Conservation (phyloP, 2,888 invertebrate genomes). For the Acrocera orbiculus region DNA sequence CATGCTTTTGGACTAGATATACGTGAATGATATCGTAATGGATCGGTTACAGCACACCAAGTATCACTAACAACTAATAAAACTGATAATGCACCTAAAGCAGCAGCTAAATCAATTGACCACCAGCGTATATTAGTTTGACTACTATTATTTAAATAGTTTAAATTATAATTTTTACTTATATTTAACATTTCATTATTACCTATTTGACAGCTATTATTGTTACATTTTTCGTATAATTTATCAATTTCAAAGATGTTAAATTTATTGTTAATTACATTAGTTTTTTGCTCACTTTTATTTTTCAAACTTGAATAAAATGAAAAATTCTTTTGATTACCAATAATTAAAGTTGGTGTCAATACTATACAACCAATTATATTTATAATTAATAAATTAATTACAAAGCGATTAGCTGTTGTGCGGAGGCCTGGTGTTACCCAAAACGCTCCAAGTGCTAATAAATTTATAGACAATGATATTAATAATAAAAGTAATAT, state of each 20-base stretch:
- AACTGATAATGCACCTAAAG: conserved; percentile 28
- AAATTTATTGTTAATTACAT: background rate
- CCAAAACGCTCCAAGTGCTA: conserved; percentile 32
- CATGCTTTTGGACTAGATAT: conserved; percentile 31
- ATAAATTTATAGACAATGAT: conserved; percentile 29
- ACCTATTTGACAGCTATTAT: conserved; percentile 20
- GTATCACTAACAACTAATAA: conserved; percentile 35
- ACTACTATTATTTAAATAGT: background rate
- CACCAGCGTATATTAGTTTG: conserved; percentile 18
- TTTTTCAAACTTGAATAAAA: background rate
- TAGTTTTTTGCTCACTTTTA: background rate
- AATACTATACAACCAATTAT: conserved; percentile 28
- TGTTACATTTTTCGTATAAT: conserved; percentile 21
- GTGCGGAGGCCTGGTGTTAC: conserved; percentile 31
- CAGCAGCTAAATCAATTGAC: conserved; percentile 29
- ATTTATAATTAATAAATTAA: conserved; percentile 30
- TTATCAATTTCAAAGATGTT: conserved; percentile 7
- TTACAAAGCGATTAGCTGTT: conserved; percentile 32
- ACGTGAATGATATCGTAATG: conserved; percentile 38
- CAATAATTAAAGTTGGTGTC: conserved; percentile 26
- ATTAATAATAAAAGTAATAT: conserved; percentile 30
- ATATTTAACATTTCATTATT: conserved; percentile 24
- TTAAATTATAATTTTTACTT: conserved; percentile 7
- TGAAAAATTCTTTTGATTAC: background rate
- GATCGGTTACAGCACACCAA: conserved; percentile 41